Conservation (phyloP, 2,888 invertebrate species). For the Apocheima hispidaria region DNA sequence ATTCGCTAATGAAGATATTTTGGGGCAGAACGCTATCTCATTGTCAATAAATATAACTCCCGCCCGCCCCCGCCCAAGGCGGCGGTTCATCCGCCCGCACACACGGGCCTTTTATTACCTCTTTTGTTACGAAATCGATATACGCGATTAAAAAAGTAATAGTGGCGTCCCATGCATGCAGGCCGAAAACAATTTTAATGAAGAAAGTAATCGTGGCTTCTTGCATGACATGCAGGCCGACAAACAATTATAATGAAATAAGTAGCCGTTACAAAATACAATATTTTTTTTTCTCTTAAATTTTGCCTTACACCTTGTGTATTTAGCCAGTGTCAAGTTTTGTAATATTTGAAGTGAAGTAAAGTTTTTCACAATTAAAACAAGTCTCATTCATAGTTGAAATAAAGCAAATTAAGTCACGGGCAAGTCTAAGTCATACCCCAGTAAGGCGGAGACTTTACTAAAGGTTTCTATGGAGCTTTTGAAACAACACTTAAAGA, state of each 20-base stretch:
- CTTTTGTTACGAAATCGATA: constrained; percentile 48
- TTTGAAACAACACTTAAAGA: too few species aligned
- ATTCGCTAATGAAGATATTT: constrained; percentile 79
- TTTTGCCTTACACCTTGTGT: too few species aligned
- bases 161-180: constrained; percentile 4
- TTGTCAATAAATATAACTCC: constrained; percentile 68
- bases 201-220: not conserved
- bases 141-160: constrained; percentile 28
- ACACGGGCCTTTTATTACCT: constrained; percentile 40
- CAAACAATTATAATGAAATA: not conserved
- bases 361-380: too few species aligned
- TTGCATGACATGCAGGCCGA: not conserved
- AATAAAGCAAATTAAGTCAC: too few species aligned
- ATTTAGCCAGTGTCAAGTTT: too few species aligned
- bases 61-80: constrained; percentile 56
- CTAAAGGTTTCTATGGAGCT: too few species aligned
- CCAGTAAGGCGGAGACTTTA: too few species aligned
- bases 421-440: too few species aligned
- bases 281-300: too few species aligned
- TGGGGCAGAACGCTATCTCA: constrained; percentile 64
- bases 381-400: too few species aligned
- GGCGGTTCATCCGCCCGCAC: constrained; percentile 50
- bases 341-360: too few species aligned
- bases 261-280: too few species aligned
- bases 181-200: not conserved